A percentile compares a stretch with the other conserved stretches of the same genome.
Evolutionary conservation across 2,797 vertebrate genomes (phyloP).

Genomic region (Sciurus carolinensis): DNA sequence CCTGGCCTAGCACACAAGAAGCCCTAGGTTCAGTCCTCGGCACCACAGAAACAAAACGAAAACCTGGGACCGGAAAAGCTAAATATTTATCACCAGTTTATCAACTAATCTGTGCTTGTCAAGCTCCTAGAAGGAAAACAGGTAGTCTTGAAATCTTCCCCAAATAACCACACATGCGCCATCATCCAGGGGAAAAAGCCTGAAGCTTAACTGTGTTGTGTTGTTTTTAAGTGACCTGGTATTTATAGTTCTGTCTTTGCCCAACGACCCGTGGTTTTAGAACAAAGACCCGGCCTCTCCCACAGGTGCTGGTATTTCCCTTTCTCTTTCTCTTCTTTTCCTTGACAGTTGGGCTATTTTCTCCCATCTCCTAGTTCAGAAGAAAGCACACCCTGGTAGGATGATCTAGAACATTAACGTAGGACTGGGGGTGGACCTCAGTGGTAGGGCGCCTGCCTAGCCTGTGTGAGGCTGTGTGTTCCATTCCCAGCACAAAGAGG

Average conservation of each 20-base stretch:
- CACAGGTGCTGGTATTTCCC: neutral
- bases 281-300: neutral
- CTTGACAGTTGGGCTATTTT: neutral
- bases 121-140: neutral
- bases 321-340: constrained; percentile 17
- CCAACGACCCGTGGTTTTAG: neutral
- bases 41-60: neutral
- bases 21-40: neutral
- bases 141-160: neutral
- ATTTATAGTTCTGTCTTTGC: constrained; percentile 34
- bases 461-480: no score
- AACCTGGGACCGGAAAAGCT: neutral
- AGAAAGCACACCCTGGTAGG: neutral
- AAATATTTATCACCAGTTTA: neutral
- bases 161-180: constrained; percentile 1
- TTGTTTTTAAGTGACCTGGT: neutral
- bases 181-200: neutral
- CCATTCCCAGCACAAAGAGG: neutral
- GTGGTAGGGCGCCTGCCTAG: no score
- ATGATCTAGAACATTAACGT: neutral
- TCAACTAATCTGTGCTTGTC: neutral
- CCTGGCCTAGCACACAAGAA: neutral
- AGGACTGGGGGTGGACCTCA: neutral
- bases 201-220: neutral
- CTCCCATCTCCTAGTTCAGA: neutral